Percentiles rank a stretch among this genome's conserved stretches.
phyloP scores from a whole-genome alignment of 2,888 invertebrate genomes.

The Limnephilus lunatus region DNA sequence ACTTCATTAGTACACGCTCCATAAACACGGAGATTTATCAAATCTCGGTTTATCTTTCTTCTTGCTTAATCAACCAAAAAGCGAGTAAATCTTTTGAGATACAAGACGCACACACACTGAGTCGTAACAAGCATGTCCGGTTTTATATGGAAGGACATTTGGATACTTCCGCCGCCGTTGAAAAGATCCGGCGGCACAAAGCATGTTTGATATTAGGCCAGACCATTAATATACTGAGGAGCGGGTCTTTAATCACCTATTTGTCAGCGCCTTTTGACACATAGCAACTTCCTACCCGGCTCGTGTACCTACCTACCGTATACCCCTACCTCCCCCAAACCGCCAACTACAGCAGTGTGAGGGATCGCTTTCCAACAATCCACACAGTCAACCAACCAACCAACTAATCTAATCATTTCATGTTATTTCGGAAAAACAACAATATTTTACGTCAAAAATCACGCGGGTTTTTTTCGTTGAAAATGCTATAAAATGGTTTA shows the following conservation, averaged over 20 bases:
- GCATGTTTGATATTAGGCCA: slow-evolving; percentile 44
- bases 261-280: slow-evolving; percentile 63
- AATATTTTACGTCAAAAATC: too few species aligned
- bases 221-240: slow-evolving; percentile 45
- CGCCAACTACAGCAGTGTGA: slow-evolving; percentile 25
- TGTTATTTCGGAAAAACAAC: too few species aligned
- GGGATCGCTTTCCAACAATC: slow-evolving; percentile 21
- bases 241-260: slow-evolving; percentile 63
- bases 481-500: too few species aligned
- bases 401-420: neutral
- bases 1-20: slow-evolving; percentile 43
- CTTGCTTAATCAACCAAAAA: slow-evolving; percentile 45
- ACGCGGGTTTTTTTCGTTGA: too few species aligned
- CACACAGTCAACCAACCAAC: neutral
- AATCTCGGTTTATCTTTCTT: slow-evolving; percentile 48
- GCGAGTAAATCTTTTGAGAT: slow-evolving; percentile 46
- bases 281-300: slow-evolving; percentile 53
- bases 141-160: slow-evolving; percentile 45
- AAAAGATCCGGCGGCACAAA: slow-evolving; percentile 46
- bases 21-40: slow-evolving; percentile 49
- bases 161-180: slow-evolving; percentile 43
- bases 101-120: slow-evolving; percentile 35
- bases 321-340: neutral
- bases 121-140: slow-evolving; percentile 32
- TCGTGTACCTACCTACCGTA: slow-evolving; percentile 23